A percentile compares a stretch with the other conserved stretches of the same genome.
Evolutionary conservation across 2,797 vertebrate species (phyloP).

Genomic region (Chelon labrosus): DNA sequence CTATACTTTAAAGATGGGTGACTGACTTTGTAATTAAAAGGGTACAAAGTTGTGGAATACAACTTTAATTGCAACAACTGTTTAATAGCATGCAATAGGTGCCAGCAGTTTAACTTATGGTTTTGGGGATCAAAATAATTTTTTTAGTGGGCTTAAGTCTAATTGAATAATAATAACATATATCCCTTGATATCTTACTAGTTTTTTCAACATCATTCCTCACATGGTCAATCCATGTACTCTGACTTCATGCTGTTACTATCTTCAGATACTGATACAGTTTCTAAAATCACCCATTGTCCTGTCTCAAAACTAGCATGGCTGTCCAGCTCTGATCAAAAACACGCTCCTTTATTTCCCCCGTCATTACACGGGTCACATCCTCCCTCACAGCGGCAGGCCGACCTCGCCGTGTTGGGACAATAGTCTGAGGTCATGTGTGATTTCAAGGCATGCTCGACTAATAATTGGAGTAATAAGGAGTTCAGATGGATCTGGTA

Average conservation of each 20-base stretch:
- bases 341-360: conserved; percentile 35
- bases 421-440: conserved; percentile 72
- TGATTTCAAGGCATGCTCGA: conserved; percentile 71
- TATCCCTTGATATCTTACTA: not conserved
- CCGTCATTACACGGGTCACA: conserved; percentile 53
- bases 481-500: conserved; percentile 63
- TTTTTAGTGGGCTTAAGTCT: not conserved
- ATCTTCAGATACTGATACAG: not conserved
- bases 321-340: conserved; percentile 25
- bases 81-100: not conserved
- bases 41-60: not conserved
- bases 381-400: conserved; percentile 54
- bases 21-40: not conserved
- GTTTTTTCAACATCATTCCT: not conserved
- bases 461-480: conserved; percentile 85
- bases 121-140: not conserved
- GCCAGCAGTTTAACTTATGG: not conserved
- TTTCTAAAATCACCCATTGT: conserved; percentile 23
- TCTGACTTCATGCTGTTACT: not conserved
- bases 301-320: conserved; percentile 12
- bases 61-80: not conserved
- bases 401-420: conserved; percentile 51
- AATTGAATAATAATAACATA: not conserved
- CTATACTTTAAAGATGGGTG: not conserved
- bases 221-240: not conserved